phyloP scores from a whole-genome alignment of 2,797 vertebrate genomes.

The Myotis planiceps region DNA sequence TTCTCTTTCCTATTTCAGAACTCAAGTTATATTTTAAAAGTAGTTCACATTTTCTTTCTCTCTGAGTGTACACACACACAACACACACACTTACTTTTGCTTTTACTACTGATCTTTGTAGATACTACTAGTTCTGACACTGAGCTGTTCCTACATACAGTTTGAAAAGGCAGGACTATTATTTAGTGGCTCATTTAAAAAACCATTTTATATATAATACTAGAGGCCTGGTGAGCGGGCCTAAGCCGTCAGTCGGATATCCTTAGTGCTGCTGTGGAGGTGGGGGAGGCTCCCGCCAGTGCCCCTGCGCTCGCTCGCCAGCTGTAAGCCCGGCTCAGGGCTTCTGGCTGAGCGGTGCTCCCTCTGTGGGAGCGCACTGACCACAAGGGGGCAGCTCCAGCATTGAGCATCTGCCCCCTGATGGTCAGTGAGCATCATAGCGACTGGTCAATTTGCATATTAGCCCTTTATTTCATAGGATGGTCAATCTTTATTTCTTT shows the following conservation, averaged over 20 bases:
- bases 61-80: background rate
- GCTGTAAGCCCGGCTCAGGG: too few species aligned
- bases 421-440: too few species aligned
- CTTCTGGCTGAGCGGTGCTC: too few species aligned
- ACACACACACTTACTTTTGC: background rate
- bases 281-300: too few species aligned
- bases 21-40: background rate
- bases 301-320: too few species aligned
- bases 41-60: background rate
- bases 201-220: background rate
- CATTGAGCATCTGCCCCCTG: too few species aligned
- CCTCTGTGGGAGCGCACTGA: too few species aligned
- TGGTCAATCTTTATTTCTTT: background rate
- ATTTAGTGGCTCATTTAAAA: conserved; percentile 16
- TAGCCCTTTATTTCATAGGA: background rate
- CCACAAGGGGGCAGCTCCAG: too few species aligned
- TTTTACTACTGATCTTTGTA: background rate
- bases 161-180: background rate
- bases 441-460: too few species aligned
- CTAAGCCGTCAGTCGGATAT: too few species aligned
- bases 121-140: background rate
- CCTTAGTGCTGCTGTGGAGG: too few species aligned
- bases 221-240: too few species aligned
- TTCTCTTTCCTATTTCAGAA: background rate
- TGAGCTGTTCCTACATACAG: background rate